phyloP scores from a whole-genome alignment of 2,888 invertebrate genomes.

The Acleris cristana region DNA sequence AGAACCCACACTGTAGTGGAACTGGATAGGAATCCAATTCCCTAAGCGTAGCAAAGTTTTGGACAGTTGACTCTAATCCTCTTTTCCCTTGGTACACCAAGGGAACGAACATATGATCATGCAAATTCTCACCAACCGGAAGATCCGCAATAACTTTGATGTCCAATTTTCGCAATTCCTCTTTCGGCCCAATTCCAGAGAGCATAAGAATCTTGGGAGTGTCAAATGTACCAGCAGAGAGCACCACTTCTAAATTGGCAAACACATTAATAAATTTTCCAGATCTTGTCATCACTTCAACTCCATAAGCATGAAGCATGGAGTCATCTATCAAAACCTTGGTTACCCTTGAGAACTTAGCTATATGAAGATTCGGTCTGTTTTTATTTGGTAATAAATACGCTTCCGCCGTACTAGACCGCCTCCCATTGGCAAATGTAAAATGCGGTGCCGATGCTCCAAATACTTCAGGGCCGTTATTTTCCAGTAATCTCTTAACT shows the following conservation, averaged over 20 bases:
- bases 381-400: constrained; percentile 57
- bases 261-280: constrained; percentile 55
- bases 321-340: constrained; percentile 62
- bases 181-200: constrained; percentile 67
- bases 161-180: constrained; percentile 53
- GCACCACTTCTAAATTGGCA: constrained; percentile 62
- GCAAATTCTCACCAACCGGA: constrained; percentile 71
- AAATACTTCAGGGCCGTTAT: constrained; percentile 52
- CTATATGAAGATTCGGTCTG: constrained; percentile 60
- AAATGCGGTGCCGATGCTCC: constrained; percentile 57
- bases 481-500: constrained; percentile 54
- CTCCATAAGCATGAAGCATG: constrained; percentile 56
- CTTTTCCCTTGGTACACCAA: constrained; percentile 57
- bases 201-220: constrained; percentile 70
- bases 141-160: constrained; percentile 60
- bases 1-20: constrained; percentile 38
- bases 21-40: constrained; percentile 46
- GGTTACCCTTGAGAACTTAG: constrained; percentile 61
- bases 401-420: constrained; percentile 71
- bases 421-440: constrained; percentile 58
- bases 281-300: constrained; percentile 52
- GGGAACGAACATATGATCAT: constrained; percentile 61
- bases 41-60: constrained; percentile 43
- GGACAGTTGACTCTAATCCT: constrained; percentile 50
- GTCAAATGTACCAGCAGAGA: constrained; percentile 69